These are phyloP conservation scores for Tetramorium simillimum DNA, from an alignment of 1,140 invertebrate species.

Conservation along the genomic window DNA sequence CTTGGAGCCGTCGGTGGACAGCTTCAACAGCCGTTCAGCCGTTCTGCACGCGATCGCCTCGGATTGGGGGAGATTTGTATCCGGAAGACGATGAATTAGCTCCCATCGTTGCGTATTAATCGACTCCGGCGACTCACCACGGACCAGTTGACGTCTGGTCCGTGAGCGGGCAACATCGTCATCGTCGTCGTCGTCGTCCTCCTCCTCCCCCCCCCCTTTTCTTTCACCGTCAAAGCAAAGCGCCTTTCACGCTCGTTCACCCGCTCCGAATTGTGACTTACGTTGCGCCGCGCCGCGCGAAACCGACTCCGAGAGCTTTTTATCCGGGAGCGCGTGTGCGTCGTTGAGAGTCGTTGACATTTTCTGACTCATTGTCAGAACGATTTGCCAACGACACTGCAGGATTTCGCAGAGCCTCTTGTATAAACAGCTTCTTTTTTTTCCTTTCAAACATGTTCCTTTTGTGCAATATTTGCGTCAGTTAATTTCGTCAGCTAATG, in stretches of 20 bases:
- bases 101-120: constrained; percentile 69
- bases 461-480: neutral
- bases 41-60: constrained; percentile 22
- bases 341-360: neutral
- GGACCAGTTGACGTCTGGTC: constrained; percentile 74
- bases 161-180: constrained; percentile 59
- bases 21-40: neutral
- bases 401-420: neutral
- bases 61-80: constrained; percentile 47
- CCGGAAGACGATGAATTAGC: constrained; percentile 69
- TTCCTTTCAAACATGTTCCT: neutral
- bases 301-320: neutral
- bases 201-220: too few species aligned
- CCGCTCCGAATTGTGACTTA: neutral
- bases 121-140: constrained; percentile 53
- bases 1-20: neutral
- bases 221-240: constrained; percentile 10
- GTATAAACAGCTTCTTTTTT: neutral
- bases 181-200: neutral
- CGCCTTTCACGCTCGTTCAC: constrained; percentile 33
- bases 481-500: neutral
- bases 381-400: neutral
- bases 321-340: neutral
- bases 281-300: neutral
- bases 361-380: neutral